Conservation (phyloP, 2,888 invertebrate species). For the Cheilosia vernalis region DNA sequence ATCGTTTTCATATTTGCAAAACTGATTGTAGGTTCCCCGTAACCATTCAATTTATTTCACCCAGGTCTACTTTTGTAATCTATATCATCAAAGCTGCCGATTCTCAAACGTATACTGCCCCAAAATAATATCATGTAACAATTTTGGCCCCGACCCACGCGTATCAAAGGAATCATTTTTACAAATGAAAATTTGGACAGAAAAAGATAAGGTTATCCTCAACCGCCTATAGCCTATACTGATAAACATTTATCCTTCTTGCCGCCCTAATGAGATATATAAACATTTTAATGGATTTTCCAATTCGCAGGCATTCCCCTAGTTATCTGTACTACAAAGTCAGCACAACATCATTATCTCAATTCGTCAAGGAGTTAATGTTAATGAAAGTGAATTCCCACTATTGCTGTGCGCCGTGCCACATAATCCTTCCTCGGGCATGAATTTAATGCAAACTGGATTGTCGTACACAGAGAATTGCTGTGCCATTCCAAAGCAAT, state of each 20-base stretch:
- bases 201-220: background rate
- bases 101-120: too few species aligned
- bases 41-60: too few species aligned
- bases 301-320: constrained; percentile 45
- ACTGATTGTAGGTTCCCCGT: too few species aligned
- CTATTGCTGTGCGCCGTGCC: constrained; percentile 4
- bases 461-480: background rate
- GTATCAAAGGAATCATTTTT: too few species aligned
- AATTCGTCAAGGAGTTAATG: constrained; percentile 67
- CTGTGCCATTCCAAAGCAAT: constrained; percentile 50
- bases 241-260: background rate
- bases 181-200: too few species aligned
- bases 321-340: constrained; percentile 26
- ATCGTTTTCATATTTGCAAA: too few species aligned
- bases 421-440: constrained; percentile 5
- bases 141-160: too few species aligned
- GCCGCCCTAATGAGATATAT: constrained; percentile 46
- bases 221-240: background rate
- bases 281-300: constrained; percentile 57
- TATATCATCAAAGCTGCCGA: too few species aligned
- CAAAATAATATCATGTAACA: too few species aligned
- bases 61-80: too few species aligned
- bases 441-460: constrained; percentile 51
- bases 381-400: constrained; percentile 64
- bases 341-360: constrained; percentile 43